Evolutionary conservation across 2,113 vertebrate genomes (phyloP), one percentile per base, ranked within the genome.

Genomic region (Sander vitreus): DNA sequence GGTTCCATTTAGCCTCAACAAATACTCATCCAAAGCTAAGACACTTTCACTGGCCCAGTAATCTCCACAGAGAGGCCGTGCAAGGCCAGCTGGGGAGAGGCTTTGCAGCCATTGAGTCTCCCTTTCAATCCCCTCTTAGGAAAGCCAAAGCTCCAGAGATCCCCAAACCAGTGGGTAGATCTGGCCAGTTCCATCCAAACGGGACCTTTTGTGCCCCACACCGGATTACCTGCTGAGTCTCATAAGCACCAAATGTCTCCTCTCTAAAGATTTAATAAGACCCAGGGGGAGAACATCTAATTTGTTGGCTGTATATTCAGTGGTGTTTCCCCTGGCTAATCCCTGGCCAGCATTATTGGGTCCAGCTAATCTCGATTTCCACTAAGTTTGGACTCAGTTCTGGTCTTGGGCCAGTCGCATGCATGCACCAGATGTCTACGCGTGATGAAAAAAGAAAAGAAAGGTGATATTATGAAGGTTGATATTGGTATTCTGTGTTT

Each of bases 91-190:
- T 80, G 75, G 81, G 39, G 89, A 73, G 80, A 70, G 77, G 89
- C 80, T 91, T 92, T 91, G 55, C 59, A 76, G 73, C n/a, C 53
- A 21, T 62, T 27, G 76, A 88, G 55, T 80, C 53, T 84, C 84
- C 63, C 18, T 85, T 93, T 91, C 87, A 93, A 87, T 92, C 73
- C 83, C 74, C 60, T 84, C 77, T 84, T 70, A 88, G 76, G 73
- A 76, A 76, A 86, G 75, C 70, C 80, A 86, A 91, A 88, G 85
- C 91, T 89, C 71, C 62, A 65, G 80, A 89, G 78, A 89, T 91
- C 77, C 25, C 64, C 77, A 66, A 27, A 89, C 71, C 79, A 83
- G 64, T 76, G 78, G 65, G 73, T 14, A 85, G 77, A 89, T 88
- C 86, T 78, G 75, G 43, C 70, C 79, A 87, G 78, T 83, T 78